Base-by-base conservation (phyloP, 2,113 vertebrate species). In the Mustela lutreola region DNA sequence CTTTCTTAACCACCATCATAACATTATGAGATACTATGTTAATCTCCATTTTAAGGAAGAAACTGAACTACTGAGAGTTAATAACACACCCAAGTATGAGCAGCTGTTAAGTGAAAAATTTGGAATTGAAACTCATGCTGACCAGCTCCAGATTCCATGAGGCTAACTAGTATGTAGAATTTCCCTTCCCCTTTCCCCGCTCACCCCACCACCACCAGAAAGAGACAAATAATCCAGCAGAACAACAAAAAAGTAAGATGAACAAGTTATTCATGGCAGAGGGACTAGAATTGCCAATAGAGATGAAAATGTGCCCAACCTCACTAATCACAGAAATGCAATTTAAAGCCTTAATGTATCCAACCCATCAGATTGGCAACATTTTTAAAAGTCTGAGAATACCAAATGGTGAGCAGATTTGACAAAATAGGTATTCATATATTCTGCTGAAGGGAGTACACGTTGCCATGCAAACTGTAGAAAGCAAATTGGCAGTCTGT, bases 371-470 rank as follows among this genome's bases (percentile, higher is more conserved):
- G 42, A 18, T n/a, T 82, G 91, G 65, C 31, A 65, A n/a, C 56
- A 28, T 62, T 39, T 97, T 65, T 73, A 7, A 42, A 95, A 65
- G 63, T 39, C 53, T 60, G 45, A 92, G 60, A 92, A 92, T 73
- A 60, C 33, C 53, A 83, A 92, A 86, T 58, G 60, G 70, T 94
- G 60, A 73, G 65, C 62, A 89, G 53, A 73, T 78, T 73, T 63
- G 76, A 78, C n/a, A 93, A 87, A 82, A 50, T 22, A 70, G 19
- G 33, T 76, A 39, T 33, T 48, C 28, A 79, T 21, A 45, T 18
- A 28, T 45, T 3, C 84, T 79, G 36, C 28, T 33, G 56, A 45
- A 67, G 21, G 45, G 5, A 71, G 33, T 63, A 9, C 53, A 24
- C 53, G 28, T 14, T 65, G 65, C 73, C 11, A 36, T 2, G 5